These are phyloP conservation scores for Darevskia mixta DNA, from an alignment of 2,797 vertebrate genomes.

Conservation along the genomic window DNA sequence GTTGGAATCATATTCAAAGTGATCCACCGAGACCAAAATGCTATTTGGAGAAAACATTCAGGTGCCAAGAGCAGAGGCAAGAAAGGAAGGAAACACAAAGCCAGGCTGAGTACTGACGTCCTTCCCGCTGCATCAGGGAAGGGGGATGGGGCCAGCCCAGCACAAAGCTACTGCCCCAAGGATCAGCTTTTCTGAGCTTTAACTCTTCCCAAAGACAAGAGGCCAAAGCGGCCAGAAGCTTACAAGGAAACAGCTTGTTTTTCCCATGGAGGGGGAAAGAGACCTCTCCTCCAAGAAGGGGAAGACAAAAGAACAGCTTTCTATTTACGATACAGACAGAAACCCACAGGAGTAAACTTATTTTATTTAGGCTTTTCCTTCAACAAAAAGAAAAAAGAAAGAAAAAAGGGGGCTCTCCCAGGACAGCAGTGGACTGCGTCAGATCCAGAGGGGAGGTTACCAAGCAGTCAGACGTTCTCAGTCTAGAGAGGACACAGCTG, in stretches of 20 bases:
- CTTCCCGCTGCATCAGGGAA: background rate
- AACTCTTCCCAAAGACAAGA: background rate
- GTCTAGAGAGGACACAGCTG: background rate
- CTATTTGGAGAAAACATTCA: too few relatives aligned
- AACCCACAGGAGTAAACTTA: background rate
- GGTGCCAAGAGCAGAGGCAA: too few relatives aligned
- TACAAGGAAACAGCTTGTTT: background rate
- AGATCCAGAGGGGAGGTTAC: background rate
- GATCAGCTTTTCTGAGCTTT: background rate
- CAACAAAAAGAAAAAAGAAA: too few relatives aligned
- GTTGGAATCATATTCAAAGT: background rate
- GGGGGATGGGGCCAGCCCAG: background rate
- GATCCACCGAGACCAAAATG: too few relatives aligned
- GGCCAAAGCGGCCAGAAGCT: background rate
- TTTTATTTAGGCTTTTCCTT: background rate
- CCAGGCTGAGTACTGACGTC: fast-evolving
- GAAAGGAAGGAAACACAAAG: background rate
- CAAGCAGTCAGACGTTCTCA: too few relatives aligned
- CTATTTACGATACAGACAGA: too few relatives aligned
- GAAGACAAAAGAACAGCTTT: background rate
- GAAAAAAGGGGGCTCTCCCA: background rate
- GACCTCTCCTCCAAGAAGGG: background rate
- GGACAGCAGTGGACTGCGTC: background rate
- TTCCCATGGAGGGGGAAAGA: fast-evolving
- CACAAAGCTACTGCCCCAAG: background rate